Evolutionary conservation across 2,888 invertebrate genomes (phyloP), one percentile per base, ranked within the genome.

Genomic region (Acleris holmiana): DNA sequence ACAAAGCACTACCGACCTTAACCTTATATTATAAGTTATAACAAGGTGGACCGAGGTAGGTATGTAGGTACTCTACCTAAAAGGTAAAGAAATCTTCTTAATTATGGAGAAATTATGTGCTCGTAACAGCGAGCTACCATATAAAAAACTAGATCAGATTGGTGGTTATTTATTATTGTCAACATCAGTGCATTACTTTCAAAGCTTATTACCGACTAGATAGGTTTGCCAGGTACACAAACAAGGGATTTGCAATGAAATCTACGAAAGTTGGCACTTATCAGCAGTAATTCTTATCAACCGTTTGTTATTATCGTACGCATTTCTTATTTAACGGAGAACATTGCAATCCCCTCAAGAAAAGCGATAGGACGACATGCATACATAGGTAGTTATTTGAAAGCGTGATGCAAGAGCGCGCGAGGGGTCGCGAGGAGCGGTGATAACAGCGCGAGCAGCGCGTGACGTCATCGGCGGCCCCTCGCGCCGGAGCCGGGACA

Each of bases 381-480:
- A 71, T 44, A 25, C 70, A 70, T 44, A 49, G 15, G 17, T 53
- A 61, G 13, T 15, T 70, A 73, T 74, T 74, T 73, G 71, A 67
- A 72, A 71, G 67, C 69, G 73, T 79, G 79, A 80, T 80, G 81
- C 79, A 81, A 80, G 78, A 80, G 77, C 74, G 80, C 76, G 77
- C 76, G 74, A 79, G 79, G 79, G 80, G 78, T 77, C 79, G 76
- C 73, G 78, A 73, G 74, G 71, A 71, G 66, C 61, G 67, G 72
- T 75, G 80, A 82, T 83, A 82, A 80, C 73, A 79, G 77, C 69
- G 87, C 88, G 73, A 84, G 85, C 68, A 83, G 67, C 68, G 68
- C 80, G 82, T 87, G 87, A 88, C 86, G 89, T 88, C 85, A 87
- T 77, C 80, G 74, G 74, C 71, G 75, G 79, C 84, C 81, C 79